Base-by-base conservation (phyloP, 2,888 invertebrate species). In the Drosophila leonis region DNA sequence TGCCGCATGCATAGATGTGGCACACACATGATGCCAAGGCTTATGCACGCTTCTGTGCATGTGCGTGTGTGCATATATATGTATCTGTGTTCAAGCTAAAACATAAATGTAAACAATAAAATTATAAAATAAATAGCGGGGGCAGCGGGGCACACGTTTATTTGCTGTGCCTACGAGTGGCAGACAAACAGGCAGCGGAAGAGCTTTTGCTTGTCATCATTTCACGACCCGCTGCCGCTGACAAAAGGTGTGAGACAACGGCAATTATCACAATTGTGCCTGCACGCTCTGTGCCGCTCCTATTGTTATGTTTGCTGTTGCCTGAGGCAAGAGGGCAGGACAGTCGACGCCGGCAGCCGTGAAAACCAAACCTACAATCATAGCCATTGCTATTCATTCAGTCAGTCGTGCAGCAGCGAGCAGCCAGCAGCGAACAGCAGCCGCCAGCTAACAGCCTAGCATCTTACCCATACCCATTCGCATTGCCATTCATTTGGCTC, bases 41-140 rank as follows among this genome's bases (percentile, higher is more conserved):
- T 48, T 48, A 29, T 48, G 48, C 29, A n/a, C 29, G 46, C 2
- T 9, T 29, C 27, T 29, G 1, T 27, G 4, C 4, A 3, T 3
- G 13, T 15, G 24, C 0, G 46, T n/a, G 27, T n/a, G 10, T 9
- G 48, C 24, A 37, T 27, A 51, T 51, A 42, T 64, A 15, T 55
- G 35, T 51, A 20, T 18, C 12, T 20, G 57, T 20, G 63, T 55
- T 44, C n/a, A 31, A 37, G 65, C 62, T 48, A 48, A 59, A 71
- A 82, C 88, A 88, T 90, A 88, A 87, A 90, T 90, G 86, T 87
- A 87, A 90, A 87, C 86, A 87, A 86, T 86, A 82, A 86, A 87
- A 87, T 90, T 90, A 88, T 88, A 75, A 75, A 88, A 84, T 82
- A 86, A 90, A 87, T 79, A 78, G 62, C 15, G 60, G 54, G 52